phyloP scores from a whole-genome alignment of 2,113 vertebrate genomes.

The Stegostoma tigrinum region DNA sequence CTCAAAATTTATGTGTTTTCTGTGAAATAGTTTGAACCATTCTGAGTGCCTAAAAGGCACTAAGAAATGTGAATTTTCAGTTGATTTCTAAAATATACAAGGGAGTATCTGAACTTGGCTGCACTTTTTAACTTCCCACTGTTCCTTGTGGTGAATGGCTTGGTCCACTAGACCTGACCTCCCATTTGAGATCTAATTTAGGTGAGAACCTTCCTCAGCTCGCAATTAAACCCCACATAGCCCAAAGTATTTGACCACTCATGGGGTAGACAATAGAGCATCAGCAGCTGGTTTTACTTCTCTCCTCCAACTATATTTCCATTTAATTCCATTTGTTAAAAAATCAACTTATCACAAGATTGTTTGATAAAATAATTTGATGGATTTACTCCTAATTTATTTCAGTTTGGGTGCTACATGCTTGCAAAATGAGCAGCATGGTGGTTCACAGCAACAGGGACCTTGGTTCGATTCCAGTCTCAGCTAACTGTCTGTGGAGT shows the following conservation, averaged over 20 bases:
- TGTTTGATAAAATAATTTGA: neutral
- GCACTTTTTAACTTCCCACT: neutral
- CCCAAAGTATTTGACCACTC: too few relatives aligned
- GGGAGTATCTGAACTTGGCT: neutral
- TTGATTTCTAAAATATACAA: neutral
- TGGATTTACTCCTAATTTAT: neutral
- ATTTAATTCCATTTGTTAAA: neutral
- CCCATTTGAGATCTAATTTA: neutral
- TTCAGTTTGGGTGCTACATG: neutral
- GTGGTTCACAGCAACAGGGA: too few relatives aligned
- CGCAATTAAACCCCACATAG: neutral
- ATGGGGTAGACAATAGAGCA: too few relatives aligned
- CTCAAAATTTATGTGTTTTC: neutral
- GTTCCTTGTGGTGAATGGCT: neutral
- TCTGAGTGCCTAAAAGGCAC: neutral
- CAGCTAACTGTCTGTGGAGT: too few relatives aligned
- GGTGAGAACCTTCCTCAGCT: neutral
- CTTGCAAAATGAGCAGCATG: neutral
- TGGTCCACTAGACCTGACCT: neutral
- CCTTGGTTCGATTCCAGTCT: too few relatives aligned
- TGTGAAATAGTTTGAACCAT: neutral
- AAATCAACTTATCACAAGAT: neutral
- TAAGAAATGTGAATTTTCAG: neutral
- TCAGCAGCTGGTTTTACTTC: neutral
- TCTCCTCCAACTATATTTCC: neutral